A percentile compares a stretch with the other conserved stretches of the same genome.
Evolutionary conservation across 1,140 invertebrate genomes (phyloP).

Genomic region (Saccostrea glomerata): DNA sequence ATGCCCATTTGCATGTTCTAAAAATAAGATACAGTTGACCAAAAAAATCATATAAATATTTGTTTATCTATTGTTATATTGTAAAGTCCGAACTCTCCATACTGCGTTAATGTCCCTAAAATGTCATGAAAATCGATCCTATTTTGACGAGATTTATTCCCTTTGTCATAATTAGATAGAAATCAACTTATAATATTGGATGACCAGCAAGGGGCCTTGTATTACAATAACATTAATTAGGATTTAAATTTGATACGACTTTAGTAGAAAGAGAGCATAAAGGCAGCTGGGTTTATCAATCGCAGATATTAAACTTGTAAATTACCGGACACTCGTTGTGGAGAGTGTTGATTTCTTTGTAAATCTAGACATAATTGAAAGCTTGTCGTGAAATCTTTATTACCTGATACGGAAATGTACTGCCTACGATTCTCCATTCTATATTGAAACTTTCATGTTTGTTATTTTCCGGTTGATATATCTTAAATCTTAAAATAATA

Average conservation of each 20-base stretch:
- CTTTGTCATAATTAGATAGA: not conserved
- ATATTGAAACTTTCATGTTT: not conserved
- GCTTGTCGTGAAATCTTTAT: not conserved
- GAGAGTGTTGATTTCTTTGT: not conserved
- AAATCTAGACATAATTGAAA: not conserved
- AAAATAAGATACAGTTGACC: not conserved
- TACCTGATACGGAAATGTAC: not conserved
- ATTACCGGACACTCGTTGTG: not conserved
- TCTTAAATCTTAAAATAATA: not conserved
- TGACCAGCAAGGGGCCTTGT: not conserved
- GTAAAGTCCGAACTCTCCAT: not conserved
- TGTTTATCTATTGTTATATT: not conserved
- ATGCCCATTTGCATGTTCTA: too few relatives aligned
- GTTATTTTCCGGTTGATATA: not conserved
- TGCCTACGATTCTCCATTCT: not conserved
- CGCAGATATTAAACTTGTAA: constrained; percentile 28
- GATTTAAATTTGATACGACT: constrained; percentile 32
- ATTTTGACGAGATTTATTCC: not conserved
- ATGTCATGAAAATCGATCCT: not conserved
- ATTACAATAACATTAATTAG: constrained; percentile 29
- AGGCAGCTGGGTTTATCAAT: constrained; percentile 13
- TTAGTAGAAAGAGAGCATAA: not conserved
- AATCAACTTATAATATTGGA: constrained; percentile 9
- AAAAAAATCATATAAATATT: not conserved
- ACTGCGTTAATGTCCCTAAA: not conserved